Evolutionary conservation across 2,888 invertebrate species (phyloP).

Genomic region (Clivina fossor): DNA sequence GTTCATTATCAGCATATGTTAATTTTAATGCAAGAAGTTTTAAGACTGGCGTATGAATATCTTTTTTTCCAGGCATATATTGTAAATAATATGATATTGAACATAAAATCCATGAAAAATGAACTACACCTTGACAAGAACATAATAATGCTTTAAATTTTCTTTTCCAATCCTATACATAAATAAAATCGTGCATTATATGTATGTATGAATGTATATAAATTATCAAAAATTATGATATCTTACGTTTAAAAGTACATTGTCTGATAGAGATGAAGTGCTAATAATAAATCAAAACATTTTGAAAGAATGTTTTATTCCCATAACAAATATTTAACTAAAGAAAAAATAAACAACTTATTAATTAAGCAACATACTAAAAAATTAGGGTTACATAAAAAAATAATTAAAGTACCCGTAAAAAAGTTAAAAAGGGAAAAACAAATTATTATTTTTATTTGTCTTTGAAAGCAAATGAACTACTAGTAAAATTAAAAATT

Average conservation of each 20-base stretch:
- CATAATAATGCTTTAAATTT: slow-evolving; percentile 51
- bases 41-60: slow-evolving; percentile 59
- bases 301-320: no score
- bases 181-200: slow-evolving; percentile 20
- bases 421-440: no score
- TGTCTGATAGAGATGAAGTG: no score
- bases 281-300: no score
- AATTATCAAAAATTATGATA: slow-evolving; percentile 31
- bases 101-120: slow-evolving; percentile 52
- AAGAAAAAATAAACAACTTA: no score
- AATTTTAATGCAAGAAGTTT: slow-evolving; percentile 61
- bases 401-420: no score
- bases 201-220: background rate
- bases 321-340: no score
- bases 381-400: no score
- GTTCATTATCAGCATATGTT: slow-evolving; percentile 56
- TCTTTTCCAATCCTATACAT: slow-evolving; percentile 51
- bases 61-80: slow-evolving; percentile 60
- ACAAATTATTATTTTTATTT: no score
- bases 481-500: no score
- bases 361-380: no score
- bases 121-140: slow-evolving; percentile 55
- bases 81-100: slow-evolving; percentile 59
- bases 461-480: no score
- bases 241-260: slow-evolving; percentile 58